Evolutionary conservation across 2,888 invertebrate genomes (phyloP).

Genomic region (Cheilosia vulpina): DNA sequence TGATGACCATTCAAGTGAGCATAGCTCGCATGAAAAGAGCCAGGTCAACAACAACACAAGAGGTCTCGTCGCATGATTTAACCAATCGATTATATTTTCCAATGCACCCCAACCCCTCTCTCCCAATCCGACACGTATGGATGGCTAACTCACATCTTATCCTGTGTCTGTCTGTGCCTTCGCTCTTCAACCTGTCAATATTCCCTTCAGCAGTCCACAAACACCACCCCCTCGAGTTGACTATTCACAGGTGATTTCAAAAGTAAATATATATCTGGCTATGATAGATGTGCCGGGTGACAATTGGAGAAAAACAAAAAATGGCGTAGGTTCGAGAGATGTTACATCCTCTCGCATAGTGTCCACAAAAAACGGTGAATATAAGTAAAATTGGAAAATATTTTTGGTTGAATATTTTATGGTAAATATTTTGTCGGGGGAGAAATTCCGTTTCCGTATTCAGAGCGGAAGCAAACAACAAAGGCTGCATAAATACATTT

Average conservation of each 20-base stretch:
- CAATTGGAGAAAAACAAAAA: slow-evolving; percentile 17
- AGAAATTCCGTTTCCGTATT: slow-evolving; percentile 10
- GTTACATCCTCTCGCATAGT: background rate
- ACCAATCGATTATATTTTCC: slow-evolving; percentile 65
- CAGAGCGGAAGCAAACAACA: slow-evolving; percentile 27
- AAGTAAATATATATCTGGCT: slow-evolving; percentile 29
- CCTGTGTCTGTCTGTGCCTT: background rate
- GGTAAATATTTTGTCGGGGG: slow-evolving; percentile 26
- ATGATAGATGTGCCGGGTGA: slow-evolving; percentile 2
- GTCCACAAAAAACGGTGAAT: background rate
- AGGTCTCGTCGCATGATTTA: slow-evolving; percentile 59
- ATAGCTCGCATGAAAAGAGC: slow-evolving; percentile 44
- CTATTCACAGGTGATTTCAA: slow-evolving; percentile 58
- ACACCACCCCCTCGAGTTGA: background rate
- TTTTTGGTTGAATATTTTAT: slow-evolving; percentile 39
- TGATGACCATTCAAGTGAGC: slow-evolving; percentile 63
- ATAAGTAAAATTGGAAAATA: slow-evolving; percentile 40
- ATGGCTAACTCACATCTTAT: slow-evolving; percentile 6
- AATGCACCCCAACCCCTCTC: slow-evolving; percentile 4
- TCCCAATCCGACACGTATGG: background rate
- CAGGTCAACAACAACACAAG: slow-evolving; percentile 49
- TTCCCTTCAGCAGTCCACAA: slow-evolving; percentile 15
- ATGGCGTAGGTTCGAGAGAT: too few species aligned
- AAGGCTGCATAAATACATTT: slow-evolving; percentile 23
- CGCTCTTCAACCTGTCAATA: slow-evolving; percentile 43